Percentiles rank a stretch among this genome's conserved stretches.
phyloP scores from a whole-genome alignment of 2,797 vertebrate genomes.

The Melanotaenia maccullochi region DNA sequence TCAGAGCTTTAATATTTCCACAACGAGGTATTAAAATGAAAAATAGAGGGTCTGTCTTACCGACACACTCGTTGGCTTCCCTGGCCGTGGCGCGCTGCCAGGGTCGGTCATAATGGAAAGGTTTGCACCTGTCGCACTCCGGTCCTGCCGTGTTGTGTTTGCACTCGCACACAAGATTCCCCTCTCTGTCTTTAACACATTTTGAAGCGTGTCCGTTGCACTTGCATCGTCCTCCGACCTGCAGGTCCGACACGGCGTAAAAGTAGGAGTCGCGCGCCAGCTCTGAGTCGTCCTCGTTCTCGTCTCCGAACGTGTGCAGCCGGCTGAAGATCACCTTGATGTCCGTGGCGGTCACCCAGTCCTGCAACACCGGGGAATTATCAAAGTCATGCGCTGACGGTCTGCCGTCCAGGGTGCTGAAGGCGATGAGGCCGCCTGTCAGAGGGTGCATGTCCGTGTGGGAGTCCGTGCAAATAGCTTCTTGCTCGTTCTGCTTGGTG shows the following conservation, averaged over 20 bases:
- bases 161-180: slow-evolving; percentile 95
- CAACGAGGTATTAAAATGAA: neutral
- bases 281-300: slow-evolving; percentile 98
- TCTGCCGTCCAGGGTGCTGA: slow-evolving; percentile 98
- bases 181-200: slow-evolving; percentile 92
- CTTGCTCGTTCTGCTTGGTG: slow-evolving; percentile 98
- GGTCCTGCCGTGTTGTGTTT: slow-evolving; percentile 97
- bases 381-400: slow-evolving; percentile 99
- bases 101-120: slow-evolving; percentile 98
- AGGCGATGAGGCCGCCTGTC: slow-evolving; percentile 95
- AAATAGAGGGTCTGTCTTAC: slow-evolving; percentile 80
- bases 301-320: slow-evolving; percentile 96
- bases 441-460: slow-evolving; percentile 98
- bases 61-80: slow-evolving; percentile 98
- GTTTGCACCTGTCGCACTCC: slow-evolving; percentile 98
- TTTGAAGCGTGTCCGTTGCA: slow-evolving; percentile 98
- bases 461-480: slow-evolving; percentile 98
- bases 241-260: slow-evolving; percentile 97
- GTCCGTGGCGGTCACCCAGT: slow-evolving; percentile 99
- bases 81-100: slow-evolving; percentile 98
- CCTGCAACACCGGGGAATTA: slow-evolving; percentile 98
- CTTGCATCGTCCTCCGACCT: slow-evolving; percentile 98
- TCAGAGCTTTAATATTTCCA: neutral
- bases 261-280: slow-evolving; percentile 97
- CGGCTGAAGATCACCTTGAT: slow-evolving; percentile 96